A percentile compares a stretch with the other conserved stretches of the same genome.
Conservation (phyloP, 2,113 vertebrate species). For the Cricetomys ansorgei region DNA sequence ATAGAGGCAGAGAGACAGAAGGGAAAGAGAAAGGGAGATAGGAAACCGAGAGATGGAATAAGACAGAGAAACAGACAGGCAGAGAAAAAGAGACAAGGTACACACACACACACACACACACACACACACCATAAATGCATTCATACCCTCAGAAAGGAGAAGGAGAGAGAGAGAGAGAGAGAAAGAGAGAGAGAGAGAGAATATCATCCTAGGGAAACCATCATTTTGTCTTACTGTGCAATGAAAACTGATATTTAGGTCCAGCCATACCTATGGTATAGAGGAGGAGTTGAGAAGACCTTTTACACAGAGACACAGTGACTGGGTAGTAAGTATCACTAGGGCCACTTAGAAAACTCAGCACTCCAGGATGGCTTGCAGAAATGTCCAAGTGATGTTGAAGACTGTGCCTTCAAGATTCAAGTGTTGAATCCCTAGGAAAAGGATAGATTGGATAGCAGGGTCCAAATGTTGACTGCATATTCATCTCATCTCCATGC, state of each 20-base stretch:
- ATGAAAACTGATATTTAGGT: neutral
- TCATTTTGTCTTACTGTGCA: neutral
- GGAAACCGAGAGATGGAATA: neutral
- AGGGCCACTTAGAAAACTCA: no score
- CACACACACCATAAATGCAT: no score
- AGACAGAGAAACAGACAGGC: neutral
- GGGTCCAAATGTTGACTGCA: neutral
- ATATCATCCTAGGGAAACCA: neutral
- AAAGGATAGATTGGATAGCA: neutral
- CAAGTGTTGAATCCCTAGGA: neutral
- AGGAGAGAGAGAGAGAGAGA: neutral
- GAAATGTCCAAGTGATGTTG: neutral
- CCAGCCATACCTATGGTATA: accelerated
- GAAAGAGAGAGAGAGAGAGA: neutral
- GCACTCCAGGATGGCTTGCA: neutral
- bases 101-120: no score
- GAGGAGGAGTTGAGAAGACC: no score
- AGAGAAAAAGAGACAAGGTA: neutral
- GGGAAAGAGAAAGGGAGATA: neutral
- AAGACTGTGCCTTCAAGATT: neutral
- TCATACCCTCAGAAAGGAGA: neutral
- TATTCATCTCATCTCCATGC: neutral
- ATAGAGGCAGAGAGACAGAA: neutral
- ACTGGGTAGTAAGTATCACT: neutral
- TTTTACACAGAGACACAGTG: neutral